Conservation (phyloP, 2,113 vertebrate species). For the Pygoscelis antarcticus region DNA sequence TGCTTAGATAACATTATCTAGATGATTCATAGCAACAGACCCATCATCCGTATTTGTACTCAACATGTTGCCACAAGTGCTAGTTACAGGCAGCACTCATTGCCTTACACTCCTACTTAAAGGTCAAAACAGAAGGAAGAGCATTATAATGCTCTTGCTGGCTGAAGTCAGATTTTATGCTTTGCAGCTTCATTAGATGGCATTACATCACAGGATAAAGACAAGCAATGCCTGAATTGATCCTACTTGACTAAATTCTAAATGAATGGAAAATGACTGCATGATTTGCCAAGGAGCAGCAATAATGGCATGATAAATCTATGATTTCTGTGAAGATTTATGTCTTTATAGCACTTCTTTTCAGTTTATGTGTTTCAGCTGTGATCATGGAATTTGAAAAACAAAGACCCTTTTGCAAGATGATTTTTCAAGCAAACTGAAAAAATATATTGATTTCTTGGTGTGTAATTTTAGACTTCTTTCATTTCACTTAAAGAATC, state of each 20-base stretch:
- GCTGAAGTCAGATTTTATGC: constrained; percentile 14
- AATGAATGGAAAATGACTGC: constrained; percentile 45
- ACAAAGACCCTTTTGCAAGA: background rate
- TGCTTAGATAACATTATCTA: background rate
- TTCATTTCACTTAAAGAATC: background rate
- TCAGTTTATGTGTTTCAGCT: background rate
- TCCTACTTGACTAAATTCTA: constrained; percentile 56
- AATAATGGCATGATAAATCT: constrained; percentile 9
- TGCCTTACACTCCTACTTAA: background rate
- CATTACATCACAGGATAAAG: constrained; percentile 50
- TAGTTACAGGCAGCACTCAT: background rate
- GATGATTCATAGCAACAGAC: background rate
- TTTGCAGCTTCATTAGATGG: constrained; percentile 47
- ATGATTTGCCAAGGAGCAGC: background rate
- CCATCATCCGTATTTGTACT: background rate
- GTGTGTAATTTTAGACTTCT: background rate
- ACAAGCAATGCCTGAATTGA: constrained; percentile 30
- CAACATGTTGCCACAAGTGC: background rate
- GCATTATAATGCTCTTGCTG: background rate
- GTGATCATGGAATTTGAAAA: background rate
- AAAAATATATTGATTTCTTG: background rate
- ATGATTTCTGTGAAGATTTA: constrained; percentile 37
- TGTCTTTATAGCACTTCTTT: background rate
- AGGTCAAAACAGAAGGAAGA: constrained; percentile 25
- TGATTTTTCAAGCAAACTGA: background rate